phyloP scores from a whole-genome alignment of 2,113 vertebrate genomes.

The Mormyrus lacerda region DNA sequence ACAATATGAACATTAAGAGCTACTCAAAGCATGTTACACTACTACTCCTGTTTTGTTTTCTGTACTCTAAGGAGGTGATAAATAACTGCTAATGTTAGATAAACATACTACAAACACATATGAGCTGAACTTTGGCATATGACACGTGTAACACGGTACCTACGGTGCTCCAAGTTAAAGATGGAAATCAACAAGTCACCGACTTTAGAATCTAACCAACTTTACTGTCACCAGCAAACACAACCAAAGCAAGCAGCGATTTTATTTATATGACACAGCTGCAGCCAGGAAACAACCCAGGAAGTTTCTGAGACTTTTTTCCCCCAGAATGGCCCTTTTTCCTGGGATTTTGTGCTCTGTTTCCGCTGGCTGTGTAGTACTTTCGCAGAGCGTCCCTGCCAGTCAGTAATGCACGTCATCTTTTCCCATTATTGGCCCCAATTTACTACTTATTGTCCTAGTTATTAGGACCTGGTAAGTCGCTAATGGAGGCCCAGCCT shows the following conservation, averaged over 20 bases:
- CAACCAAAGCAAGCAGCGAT: not conserved
- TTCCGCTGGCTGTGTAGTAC: not conserved
- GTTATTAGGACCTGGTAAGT: constrained; percentile 72
- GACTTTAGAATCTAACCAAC: not conserved
- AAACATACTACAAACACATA: not conserved
- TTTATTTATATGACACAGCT: not conserved
- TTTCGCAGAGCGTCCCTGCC: constrained; percentile 37
- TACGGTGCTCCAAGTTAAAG: not conserved
- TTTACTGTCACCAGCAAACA: not conserved
- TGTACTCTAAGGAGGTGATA: not conserved
- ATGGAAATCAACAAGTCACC: not conserved
- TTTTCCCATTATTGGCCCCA: constrained; percentile 66
- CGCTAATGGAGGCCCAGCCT: constrained; percentile 65
- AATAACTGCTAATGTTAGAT: not conserved
- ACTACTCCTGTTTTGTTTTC: not conserved
- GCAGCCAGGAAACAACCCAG: not conserved
- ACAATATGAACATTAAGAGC: not conserved
- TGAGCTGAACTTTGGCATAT: not conserved
- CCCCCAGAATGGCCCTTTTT: not conserved
- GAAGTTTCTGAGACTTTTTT: not conserved
- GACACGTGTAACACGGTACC: not conserved
- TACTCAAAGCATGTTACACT: not conserved
- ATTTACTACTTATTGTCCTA: constrained; percentile 69
- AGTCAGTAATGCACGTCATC: constrained; percentile 37
- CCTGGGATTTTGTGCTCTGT: not conserved